Base-by-base conservation (phyloP, 92 coral and sea anemone species). In the Virgularia gustaviana region DNA sequence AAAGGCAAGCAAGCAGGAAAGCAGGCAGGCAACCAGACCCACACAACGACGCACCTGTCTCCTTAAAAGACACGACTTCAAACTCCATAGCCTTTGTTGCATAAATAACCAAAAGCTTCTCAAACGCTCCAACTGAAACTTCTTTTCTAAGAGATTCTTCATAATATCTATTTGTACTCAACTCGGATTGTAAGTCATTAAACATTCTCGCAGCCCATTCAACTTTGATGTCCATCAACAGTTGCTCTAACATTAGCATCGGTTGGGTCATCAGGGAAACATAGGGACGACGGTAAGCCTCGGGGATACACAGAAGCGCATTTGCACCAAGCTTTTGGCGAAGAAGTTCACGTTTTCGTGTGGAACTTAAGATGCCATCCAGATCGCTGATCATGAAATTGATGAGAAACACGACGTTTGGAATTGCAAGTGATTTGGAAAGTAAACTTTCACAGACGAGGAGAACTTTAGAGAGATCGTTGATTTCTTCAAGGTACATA, bases 151-250 rank as follows among this genome's bases (percentile, higher is more conserved):
- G 78, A 29, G 80, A 39, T 39, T 87, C 81, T 18, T 87, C 90
- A 1, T 43, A 73, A 28, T 82, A 83, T 32, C 73, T 85, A 86
- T 87, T 76, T 52, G 84, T 35, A 34, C 84, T 82, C 49, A 94
- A 76, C 60, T 94, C 99, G 24, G 81, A 80, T 85, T 94, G 99
- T 16, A 94, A 73, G 45, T 88, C 86, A 49, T 76, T 76, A 32
- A 94, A 94, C 33, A 89, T 90, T 54, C 79, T 86, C 44, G 85
- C 96, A 1, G 99, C 96, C 99, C 99, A 94, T 70, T 94, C 99
- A 33, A 94, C 99, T 57, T 94, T 94, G 87, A 94, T 83, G 75
- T 94, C 90, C 92, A 94, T 94, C 38, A 94, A 80, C 29, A 94
- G 87, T 79, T 94, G 99, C 72, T 94, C 99, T 59, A 94, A 81